These are phyloP conservation scores for Drosophila suboccidentalis DNA, from an alignment of 2,888 invertebrate genomes.

Conservation along the genomic window DNA sequence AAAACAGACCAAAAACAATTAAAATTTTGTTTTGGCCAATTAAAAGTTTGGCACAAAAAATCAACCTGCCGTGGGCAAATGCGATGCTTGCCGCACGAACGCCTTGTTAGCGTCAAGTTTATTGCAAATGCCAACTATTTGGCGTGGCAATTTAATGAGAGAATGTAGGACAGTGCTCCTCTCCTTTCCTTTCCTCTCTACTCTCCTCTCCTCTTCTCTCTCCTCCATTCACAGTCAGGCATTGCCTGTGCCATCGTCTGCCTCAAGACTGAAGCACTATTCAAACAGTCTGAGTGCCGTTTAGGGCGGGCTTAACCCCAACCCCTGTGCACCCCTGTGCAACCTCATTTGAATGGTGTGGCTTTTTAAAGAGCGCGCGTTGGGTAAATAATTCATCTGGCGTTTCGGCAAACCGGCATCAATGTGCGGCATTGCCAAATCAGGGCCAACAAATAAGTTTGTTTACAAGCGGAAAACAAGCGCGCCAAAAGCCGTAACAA, in stretches of 20 bases:
- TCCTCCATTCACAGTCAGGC: conserved; percentile 39
- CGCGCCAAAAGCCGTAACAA: conserved; percentile 54
- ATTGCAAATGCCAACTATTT: conserved; percentile 73
- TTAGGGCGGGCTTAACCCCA: conserved; percentile 5
- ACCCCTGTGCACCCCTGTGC: neutral
- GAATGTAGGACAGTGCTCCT: conserved; percentile 69
- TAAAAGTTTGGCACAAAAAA: conserved; percentile 73
- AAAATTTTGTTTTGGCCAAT: conserved; percentile 70
- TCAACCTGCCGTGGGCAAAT: conserved; percentile 62
- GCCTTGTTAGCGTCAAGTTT: conserved; percentile 78
- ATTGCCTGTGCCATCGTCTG: conserved; percentile 28
- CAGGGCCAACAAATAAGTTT: conserved; percentile 48
- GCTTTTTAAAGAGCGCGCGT: conserved; percentile 19
- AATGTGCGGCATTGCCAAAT: conserved; percentile 46
- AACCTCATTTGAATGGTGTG: conserved; percentile 14
- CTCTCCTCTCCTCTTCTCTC: conserved; percentile 17
- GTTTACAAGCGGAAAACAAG: conserved; percentile 57
- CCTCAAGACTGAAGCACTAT: conserved; percentile 64
- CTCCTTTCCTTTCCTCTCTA: conserved; percentile 15
- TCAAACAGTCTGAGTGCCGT: conserved; percentile 73
- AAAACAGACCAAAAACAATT: conserved; percentile 59
- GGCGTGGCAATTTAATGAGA: conserved; percentile 80
- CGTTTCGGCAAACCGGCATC: conserved; percentile 29
- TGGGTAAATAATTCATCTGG: conserved; percentile 43
- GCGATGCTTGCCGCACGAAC: conserved; percentile 61